phyloP scores from a whole-genome alignment of 1,140 invertebrate species.

The Episyrphus balteatus region DNA sequence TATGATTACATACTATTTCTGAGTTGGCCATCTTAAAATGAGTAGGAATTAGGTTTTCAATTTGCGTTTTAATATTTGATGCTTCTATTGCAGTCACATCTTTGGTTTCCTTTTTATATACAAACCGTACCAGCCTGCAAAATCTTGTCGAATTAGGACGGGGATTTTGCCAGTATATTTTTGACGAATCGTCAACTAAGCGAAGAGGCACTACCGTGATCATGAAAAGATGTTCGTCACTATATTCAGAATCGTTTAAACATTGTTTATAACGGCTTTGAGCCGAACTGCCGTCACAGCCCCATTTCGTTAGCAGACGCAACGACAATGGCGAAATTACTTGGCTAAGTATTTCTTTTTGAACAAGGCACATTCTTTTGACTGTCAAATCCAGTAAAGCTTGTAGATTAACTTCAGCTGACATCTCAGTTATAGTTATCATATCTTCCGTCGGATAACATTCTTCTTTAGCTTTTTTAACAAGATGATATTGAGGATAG shows the following conservation, averaged over 20 bases:
- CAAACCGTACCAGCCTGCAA: not conserved
- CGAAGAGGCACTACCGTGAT: too few relatives aligned
- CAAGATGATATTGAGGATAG: too few relatives aligned
- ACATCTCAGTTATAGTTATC: not conserved
- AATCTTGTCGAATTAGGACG: not conserved
- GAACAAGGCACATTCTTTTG: not conserved
- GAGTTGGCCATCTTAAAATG: too few relatives aligned
- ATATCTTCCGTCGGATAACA: too few relatives aligned
- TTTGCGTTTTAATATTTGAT: not conserved
- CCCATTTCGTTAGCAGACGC: not conserved
- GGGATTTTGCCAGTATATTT: not conserved
- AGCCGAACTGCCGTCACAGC: not conserved
- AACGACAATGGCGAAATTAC: not conserved
- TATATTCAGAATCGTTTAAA: not conserved
- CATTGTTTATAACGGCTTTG: not conserved
- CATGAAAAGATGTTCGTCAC: too few relatives aligned
- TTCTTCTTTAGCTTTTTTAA: too few relatives aligned
- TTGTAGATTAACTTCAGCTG: not conserved
- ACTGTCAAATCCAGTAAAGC: not conserved
- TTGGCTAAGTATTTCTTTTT: not conserved
- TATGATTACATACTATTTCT: too few relatives aligned
- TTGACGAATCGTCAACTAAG: not conserved
- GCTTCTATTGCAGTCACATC: not conserved
- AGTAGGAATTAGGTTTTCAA: not conserved
- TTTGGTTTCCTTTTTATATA: not conserved